Base-by-base conservation (phyloP, 1,140 invertebrate genomes). In the Drosophila gunungcola region DNA sequence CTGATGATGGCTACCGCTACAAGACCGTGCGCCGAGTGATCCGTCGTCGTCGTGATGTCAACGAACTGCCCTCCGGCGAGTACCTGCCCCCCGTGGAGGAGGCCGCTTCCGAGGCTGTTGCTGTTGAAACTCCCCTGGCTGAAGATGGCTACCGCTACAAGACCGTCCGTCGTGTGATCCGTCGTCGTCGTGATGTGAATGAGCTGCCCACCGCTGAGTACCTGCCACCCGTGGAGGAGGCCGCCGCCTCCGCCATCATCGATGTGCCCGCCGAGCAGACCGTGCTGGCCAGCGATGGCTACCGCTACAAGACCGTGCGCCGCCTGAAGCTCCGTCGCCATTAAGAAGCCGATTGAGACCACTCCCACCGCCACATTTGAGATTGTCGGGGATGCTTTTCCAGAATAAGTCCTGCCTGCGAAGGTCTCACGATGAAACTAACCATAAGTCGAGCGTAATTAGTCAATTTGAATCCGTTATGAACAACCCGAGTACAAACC, bases 291-390 rank as follows among this genome's bases (percentile, higher is more conserved):
- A 55, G 68, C 52, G 90, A 91, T 79, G 90, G 90, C n/a, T 91
- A 91, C 79, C 89, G 85, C 46, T 91, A 91, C 85, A 91, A 91
- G 76, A 90, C 90, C 52, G 90, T 91, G 27, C 90, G 85, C 48
- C 81, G 81, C 54, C 76, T 90, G 29, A 91, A 85, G 85, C 25
- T 63, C 63, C 89, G 84, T 61, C 83, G 84, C 56, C 84, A 89
- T 62, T 89, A 89, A 80, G 67, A 25, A 39, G 16, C 38, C 56
- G 7, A 25, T 13, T 42, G 45, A 16, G 29, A 34, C 13, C 21
- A 48, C 41, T 61, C 52, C 53, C 72, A 64, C 73, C 56, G 55
- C 55, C 70, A 57, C 79, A 77, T 73, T 76, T 79, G 72, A 88
- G 72, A 52, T 62, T 78, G 43, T 38, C 72, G 34, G 42, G 58